These are phyloP conservation scores for Lochmaea capreae DNA, from an alignment of 2,888 invertebrate species.

Conservation along the genomic window DNA sequence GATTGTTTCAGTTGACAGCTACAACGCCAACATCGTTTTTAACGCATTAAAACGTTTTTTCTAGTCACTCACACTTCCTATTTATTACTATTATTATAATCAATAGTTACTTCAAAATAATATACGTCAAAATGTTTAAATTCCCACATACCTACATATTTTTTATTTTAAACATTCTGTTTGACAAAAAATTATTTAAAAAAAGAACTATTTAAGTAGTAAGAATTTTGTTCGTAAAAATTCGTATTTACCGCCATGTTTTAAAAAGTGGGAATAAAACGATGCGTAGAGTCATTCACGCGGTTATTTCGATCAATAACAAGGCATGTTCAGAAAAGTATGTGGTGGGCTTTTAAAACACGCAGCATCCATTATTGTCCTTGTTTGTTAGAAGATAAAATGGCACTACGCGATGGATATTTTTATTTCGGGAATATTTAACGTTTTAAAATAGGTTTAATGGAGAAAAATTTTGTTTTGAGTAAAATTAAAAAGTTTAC, in stretches of 20 bases:
- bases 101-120: too few relatives aligned
- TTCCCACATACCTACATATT: too few relatives aligned
- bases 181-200: too few relatives aligned
- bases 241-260: slow-evolving; percentile 35
- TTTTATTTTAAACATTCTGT: too few relatives aligned
- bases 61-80: neutral
- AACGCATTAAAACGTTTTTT: neutral
- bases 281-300: slow-evolving; percentile 37
- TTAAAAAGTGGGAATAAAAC: slow-evolving; percentile 21
- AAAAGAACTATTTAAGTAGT: too few relatives aligned
- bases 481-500: too few relatives aligned
- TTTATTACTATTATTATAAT: too few relatives aligned
- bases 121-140: too few relatives aligned
- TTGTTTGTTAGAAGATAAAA: slow-evolving; percentile 3
- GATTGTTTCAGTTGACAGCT: slow-evolving; percentile 9
- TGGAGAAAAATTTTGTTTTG: neutral
- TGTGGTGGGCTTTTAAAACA: slow-evolving; percentile 23
- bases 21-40: neutral
- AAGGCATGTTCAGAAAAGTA: slow-evolving; percentile 32
- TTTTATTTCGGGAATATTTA: neutral
- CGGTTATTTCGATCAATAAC: slow-evolving; percentile 37
- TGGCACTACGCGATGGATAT: neutral
- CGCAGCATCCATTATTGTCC: slow-evolving; percentile 23
- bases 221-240: neutral
- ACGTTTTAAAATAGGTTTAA: neutral